A percentile compares a stretch with the other conserved stretches of the same genome.
Conservation (phyloP, 2,797 vertebrate species). For the Allobates femoralis region DNA sequence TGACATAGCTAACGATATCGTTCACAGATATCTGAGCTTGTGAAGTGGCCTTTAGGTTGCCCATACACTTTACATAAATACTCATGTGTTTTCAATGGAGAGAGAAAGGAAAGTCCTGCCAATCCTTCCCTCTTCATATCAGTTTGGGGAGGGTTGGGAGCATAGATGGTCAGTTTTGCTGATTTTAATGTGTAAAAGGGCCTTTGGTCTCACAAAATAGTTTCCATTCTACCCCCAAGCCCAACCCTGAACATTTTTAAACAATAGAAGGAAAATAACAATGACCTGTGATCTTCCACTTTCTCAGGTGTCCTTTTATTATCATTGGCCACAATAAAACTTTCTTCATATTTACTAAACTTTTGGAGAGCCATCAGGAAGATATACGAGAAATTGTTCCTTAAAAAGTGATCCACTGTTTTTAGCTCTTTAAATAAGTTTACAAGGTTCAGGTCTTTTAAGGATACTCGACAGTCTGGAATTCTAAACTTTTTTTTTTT, state of each 20-base stretch:
- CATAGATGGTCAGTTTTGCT: too few species aligned
- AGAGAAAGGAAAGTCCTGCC: too few species aligned
- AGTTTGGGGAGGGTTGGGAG: too few species aligned
- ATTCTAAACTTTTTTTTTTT: background rate
- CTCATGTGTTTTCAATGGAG: too few species aligned
- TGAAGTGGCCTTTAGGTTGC: too few species aligned
- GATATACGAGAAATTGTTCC: background rate
- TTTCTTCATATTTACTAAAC: background rate
- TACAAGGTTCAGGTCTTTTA: slow-evolving; percentile 42
- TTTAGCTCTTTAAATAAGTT: background rate
- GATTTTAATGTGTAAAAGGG: too few species aligned
- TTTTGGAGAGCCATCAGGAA: background rate
- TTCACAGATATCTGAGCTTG: too few species aligned
- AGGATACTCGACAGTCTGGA: slow-evolving; percentile 43
- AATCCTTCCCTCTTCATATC: too few species aligned
- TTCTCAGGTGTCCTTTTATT: background rate
- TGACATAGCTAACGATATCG: too few species aligned
- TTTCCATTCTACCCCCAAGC: background rate
- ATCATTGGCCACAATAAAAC: background rate
- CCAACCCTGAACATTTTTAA: background rate
- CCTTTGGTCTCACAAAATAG: background rate
- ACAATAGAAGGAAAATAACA: too few species aligned
- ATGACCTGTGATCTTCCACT: background rate
- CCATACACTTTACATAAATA: too few species aligned
- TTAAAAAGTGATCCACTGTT: background rate